phyloP scores from a whole-genome alignment of 2,888 invertebrate genomes.

The Apamea monoglypha region DNA sequence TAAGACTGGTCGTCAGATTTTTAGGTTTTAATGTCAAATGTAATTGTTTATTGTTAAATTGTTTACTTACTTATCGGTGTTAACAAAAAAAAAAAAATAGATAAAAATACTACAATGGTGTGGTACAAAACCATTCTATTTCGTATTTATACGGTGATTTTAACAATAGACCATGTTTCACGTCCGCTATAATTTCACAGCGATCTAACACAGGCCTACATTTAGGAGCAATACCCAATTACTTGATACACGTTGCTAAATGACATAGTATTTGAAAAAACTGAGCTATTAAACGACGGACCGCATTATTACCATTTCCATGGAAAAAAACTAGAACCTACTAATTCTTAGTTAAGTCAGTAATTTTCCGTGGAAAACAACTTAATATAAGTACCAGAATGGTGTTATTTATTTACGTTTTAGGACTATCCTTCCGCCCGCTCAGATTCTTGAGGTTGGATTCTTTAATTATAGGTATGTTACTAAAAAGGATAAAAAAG shows the following conservation, averaged over 20 bases:
- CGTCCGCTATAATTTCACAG: conserved; percentile 16
- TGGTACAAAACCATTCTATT: not conserved
- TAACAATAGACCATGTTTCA: not conserved
- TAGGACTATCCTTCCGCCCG: not conserved
- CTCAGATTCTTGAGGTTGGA: not conserved
- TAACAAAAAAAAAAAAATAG: conserved; percentile 1
- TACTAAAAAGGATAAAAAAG: not conserved
- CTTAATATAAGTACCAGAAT: not conserved
- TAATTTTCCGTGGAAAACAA: conserved; percentile 25
- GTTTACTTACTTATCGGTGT: not conserved
- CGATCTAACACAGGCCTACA: not conserved
- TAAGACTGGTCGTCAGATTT: no score
- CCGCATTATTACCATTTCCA: conserved; percentile 5
- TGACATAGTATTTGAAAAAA: conserved; percentile 13
- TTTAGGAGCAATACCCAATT: conserved; percentile 5
- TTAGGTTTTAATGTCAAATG: no score
- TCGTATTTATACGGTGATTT: not conserved
- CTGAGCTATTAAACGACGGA: not conserved
- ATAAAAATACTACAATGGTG: not conserved
- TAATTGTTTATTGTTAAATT: not conserved
- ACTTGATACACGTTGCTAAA: not conserved
- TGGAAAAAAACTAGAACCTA: not conserved
- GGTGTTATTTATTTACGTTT: conserved; percentile 28
- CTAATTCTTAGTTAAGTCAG: no score
- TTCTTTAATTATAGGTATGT: not conserved